A percentile compares a stretch with the other conserved stretches of the same genome.
phyloP scores from a whole-genome alignment of 2,888 invertebrate species.

The Diarsia mendica region DNA sequence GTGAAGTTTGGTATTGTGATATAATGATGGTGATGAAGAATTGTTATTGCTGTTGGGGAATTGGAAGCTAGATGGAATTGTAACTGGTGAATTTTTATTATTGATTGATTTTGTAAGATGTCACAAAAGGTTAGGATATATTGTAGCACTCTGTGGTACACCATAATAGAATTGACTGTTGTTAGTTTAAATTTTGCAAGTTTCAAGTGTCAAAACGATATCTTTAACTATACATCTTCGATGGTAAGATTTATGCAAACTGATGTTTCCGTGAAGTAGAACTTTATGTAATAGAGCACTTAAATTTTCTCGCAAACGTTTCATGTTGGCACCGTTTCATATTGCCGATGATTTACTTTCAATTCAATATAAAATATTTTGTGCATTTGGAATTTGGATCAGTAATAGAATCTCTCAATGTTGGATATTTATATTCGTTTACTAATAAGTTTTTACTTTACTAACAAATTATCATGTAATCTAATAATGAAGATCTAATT shows the following conservation, averaged over 20 bases:
- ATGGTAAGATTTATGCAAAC: slow-evolving; percentile 41
- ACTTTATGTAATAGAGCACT: slow-evolving; percentile 54
- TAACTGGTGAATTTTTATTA: neutral
- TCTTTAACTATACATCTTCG: slow-evolving; percentile 17
- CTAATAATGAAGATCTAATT: neutral
- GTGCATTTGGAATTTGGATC: slow-evolving; percentile 31
- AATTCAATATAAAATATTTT: slow-evolving; percentile 44
- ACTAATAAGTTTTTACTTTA: slow-evolving; percentile 1
- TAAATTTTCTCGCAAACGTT: slow-evolving; percentile 39
- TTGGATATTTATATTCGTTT: slow-evolving; percentile 10
- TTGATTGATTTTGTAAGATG: neutral
- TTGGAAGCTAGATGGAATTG: neutral
- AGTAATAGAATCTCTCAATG: slow-evolving; percentile 33
- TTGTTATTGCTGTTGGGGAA: neutral
- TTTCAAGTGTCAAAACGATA: slow-evolving; percentile 9
- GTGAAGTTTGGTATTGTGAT: slow-evolving; percentile 31
- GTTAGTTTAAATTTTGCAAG: neutral
- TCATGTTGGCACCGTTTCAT: slow-evolving; percentile 53
- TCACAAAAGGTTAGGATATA: neutral
- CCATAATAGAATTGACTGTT: neutral
- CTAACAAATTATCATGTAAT: neutral
- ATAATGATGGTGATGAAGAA: neutral
- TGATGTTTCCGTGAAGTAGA: slow-evolving; percentile 44
- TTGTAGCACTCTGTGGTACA: neutral
- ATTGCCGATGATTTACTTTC: slow-evolving; percentile 53